phyloP scores from a whole-genome alignment of 2,888 invertebrate species.

The Galerucella nymphaeae region DNA sequence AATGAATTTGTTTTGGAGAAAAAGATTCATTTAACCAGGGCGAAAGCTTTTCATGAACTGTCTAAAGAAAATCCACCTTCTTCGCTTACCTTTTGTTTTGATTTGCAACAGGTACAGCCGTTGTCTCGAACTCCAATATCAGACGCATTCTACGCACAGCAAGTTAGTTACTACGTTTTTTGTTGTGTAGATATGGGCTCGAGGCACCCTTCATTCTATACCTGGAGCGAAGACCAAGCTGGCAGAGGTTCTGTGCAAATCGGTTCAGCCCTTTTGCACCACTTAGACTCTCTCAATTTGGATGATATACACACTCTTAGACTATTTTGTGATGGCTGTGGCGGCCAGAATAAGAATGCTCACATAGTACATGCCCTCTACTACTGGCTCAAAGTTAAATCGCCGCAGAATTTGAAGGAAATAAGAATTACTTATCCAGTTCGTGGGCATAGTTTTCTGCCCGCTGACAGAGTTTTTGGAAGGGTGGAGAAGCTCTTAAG shows the following conservation, averaged over 20 bases:
- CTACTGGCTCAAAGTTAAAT: too few species aligned
- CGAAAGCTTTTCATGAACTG: too few species aligned
- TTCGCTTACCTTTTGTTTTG: constrained; percentile 40
- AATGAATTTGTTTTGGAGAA: too few species aligned
- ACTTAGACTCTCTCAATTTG: neutral
- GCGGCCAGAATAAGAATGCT: constrained; percentile 17
- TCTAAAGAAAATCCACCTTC: neutral
- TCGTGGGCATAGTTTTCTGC: neutral
- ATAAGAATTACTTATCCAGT: constrained; percentile 6
- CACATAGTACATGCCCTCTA: too few species aligned
- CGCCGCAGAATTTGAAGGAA: too few species aligned
- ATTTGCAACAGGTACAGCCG: constrained; percentile 48
- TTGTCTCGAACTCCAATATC: constrained; percentile 44
- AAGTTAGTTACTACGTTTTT: constrained; percentile 28
- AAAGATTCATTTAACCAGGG: too few species aligned
- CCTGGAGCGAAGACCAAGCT: constrained; percentile 33
- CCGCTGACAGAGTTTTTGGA: neutral
- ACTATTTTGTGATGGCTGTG: constrained; percentile 13
- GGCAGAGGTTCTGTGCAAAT: neutral
- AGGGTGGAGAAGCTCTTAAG: neutral
- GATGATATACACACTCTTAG: neutral
- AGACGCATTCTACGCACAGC: constrained; percentile 44
- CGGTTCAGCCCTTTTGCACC: neutral
- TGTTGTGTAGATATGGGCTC: too few species aligned
- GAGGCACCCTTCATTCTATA: constrained; percentile 39